These are phyloP conservation scores for Corvus cornix DNA, from an alignment of 2,113 vertebrate species.

Conservation along the genomic window DNA sequence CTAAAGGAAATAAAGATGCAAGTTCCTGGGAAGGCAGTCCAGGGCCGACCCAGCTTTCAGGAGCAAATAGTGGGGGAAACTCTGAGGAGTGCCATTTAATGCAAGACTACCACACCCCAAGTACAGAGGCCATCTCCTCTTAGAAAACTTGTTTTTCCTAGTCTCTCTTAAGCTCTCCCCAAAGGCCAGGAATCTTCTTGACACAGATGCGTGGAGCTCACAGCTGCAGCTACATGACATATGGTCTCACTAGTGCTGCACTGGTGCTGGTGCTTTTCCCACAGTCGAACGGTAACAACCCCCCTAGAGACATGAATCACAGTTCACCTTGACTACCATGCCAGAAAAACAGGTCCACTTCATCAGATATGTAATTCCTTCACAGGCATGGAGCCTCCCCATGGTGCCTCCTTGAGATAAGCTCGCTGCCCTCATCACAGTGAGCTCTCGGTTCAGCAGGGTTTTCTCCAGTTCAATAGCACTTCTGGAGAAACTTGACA, in stretches of 20 bases:
- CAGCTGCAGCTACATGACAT: accelerated
- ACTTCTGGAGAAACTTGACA: not conserved
- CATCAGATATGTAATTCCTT: not conserved
- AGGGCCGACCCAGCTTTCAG: not conserved
- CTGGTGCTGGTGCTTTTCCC: not conserved
- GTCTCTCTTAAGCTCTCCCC: not conserved
- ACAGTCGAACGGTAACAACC: accelerated
- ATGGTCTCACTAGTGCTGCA: not conserved
- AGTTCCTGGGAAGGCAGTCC: not conserved
- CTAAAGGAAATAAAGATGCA: not conserved
- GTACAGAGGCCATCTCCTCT: not conserved
- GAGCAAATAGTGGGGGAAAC: not conserved
- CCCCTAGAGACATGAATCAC: accelerated
- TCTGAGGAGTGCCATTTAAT: not conserved
- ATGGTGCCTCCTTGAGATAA: not conserved
- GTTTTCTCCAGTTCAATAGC: not conserved
- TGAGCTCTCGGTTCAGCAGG: not conserved
- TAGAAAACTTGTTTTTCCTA: not conserved
- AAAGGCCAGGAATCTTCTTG: not conserved
- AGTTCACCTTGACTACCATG: not conserved
- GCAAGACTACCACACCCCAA: not conserved
- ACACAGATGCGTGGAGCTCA: not conserved
- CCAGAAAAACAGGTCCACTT: not conserved
- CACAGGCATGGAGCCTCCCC: not conserved
- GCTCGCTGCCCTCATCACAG: not conserved